These are phyloP conservation scores for Oncorhynchus keta DNA, from an alignment of 2,113 vertebrate species.

Conservation along the genomic window DNA sequence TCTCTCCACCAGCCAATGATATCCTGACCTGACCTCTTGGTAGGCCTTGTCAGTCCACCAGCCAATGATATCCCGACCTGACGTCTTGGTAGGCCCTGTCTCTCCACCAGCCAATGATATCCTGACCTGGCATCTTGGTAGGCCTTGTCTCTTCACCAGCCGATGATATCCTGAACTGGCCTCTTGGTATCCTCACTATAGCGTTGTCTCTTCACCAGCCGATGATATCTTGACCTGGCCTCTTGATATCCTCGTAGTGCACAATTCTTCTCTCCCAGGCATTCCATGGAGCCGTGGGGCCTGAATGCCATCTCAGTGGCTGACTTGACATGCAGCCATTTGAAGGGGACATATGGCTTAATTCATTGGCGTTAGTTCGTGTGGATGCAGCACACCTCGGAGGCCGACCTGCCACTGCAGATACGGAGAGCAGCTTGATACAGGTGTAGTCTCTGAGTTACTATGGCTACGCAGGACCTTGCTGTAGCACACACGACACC, in stretches of 20 bases:
- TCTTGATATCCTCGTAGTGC: background rate
- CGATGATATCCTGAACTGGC: too few species aligned
- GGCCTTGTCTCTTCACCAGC: too few species aligned
- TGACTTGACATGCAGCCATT: background rate
- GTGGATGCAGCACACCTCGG: slow-evolving; percentile 42
- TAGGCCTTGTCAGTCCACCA: too few species aligned
- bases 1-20: background rate
- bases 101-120: background rate
- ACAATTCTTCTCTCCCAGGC: too few species aligned
- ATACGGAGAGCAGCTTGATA: slow-evolving; percentile 38
- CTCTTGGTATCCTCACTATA: too few species aligned
- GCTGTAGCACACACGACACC: background rate
- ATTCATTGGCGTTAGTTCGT: slow-evolving; percentile 30
- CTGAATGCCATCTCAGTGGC: background rate
- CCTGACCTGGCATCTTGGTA: too few species aligned
- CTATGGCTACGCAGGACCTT: background rate
- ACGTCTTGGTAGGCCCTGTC: too few species aligned
- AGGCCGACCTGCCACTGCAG: slow-evolving; percentile 43
- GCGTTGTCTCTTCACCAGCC: background rate
- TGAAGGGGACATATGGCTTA: slow-evolving; percentile 8
- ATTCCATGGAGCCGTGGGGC: background rate
- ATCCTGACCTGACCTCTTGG: background rate
- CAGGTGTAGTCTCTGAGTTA: slow-evolving; percentile 27
- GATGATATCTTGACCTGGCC: background rate
- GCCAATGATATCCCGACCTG: background rate